These are phyloP conservation scores for Keiferia lycopersicella DNA, from an alignment of 2,888 invertebrate genomes.

Conservation along the genomic window DNA sequence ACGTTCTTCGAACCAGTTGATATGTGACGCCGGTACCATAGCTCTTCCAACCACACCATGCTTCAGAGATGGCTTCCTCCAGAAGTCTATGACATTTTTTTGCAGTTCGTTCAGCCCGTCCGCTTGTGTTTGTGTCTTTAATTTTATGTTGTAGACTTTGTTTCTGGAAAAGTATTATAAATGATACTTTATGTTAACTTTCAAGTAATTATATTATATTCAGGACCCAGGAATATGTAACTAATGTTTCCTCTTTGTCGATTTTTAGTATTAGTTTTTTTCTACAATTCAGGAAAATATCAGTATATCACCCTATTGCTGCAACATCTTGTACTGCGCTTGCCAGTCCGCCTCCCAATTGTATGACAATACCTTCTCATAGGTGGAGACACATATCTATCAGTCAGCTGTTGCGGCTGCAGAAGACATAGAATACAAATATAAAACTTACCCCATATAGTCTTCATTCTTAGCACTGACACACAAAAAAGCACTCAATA, in stretches of 20 bases:
- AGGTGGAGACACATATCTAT: too few species aligned
- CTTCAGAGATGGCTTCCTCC: constrained; percentile 55
- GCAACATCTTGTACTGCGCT: too few species aligned
- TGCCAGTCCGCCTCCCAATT: too few species aligned
- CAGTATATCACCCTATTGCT: too few species aligned
- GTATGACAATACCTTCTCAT: too few species aligned
- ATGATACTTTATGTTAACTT: constrained; percentile 19
- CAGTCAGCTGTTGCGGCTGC: too few species aligned
- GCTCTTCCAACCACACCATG: constrained; percentile 52
- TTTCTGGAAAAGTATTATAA: too few species aligned
- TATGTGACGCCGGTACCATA: constrained; percentile 60
- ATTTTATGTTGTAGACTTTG: constrained; percentile 57
- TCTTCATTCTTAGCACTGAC: constrained; percentile 54
- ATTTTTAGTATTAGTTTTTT: too few species aligned
- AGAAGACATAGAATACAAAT: not conserved
- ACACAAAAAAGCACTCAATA: constrained; percentile 33
- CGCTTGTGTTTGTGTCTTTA: constrained; percentile 48
- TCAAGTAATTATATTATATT: too few species aligned
- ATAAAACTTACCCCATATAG: constrained; percentile 54
- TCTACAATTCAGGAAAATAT: too few species aligned
- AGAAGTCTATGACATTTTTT: constrained; percentile 56
- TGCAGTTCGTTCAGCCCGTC: constrained; percentile 47
- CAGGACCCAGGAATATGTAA: not conserved
- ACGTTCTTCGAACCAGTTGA: constrained; percentile 59
- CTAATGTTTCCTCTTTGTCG: too few species aligned